Evolutionary conservation across 2,797 vertebrate species (phyloP).

Genomic region (Melanotaenia trifasciata): DNA sequence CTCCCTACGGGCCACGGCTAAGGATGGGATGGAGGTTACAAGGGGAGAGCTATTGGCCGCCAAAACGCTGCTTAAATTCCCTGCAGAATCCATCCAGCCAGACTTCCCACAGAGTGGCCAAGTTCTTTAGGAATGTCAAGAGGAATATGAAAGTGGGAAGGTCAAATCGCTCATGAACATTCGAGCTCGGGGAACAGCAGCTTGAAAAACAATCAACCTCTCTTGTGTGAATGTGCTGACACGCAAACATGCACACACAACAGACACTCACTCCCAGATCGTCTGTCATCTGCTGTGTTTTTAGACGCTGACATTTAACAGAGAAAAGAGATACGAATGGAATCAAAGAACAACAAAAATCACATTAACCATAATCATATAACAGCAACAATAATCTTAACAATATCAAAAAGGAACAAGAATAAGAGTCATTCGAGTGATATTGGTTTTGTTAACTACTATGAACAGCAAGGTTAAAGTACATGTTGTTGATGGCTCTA

Average conservation of each 20-base stretch:
- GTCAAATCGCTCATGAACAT: slow-evolving; percentile 80
- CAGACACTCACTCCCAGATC: slow-evolving; percentile 54
- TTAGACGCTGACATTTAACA: slow-evolving; percentile 70
- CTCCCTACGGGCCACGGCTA: slow-evolving; percentile 63
- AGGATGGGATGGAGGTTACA: slow-evolving; percentile 74
- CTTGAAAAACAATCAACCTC: slow-evolving; percentile 79
- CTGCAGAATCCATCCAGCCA: slow-evolving; percentile 77
- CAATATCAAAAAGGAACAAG: slow-evolving; percentile 82
- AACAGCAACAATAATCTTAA: slow-evolving; percentile 83
- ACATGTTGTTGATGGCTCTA: slow-evolving; percentile 73
- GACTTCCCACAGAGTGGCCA: slow-evolving; percentile 84
- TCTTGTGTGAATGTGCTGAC: slow-evolving; percentile 66
- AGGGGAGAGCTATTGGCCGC: slow-evolving; percentile 71
- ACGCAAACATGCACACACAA: slow-evolving; percentile 66
- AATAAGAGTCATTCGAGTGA: slow-evolving; percentile 76
- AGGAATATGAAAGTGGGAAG: slow-evolving; percentile 81
- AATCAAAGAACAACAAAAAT: slow-evolving; percentile 81
- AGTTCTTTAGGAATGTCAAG: slow-evolving; percentile 84
- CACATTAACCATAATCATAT: slow-evolving; percentile 81
- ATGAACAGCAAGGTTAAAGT: slow-evolving; percentile 82
- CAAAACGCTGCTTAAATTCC: slow-evolving; percentile 79
- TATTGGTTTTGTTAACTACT: slow-evolving; percentile 81
- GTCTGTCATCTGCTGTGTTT: slow-evolving; percentile 61
- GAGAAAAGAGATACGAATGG: slow-evolving; percentile 79
- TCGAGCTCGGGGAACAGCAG: slow-evolving; percentile 75